Base-by-base conservation (phyloP, 2,113 vertebrate species). In the Campylomormyrus numenius region DNA sequence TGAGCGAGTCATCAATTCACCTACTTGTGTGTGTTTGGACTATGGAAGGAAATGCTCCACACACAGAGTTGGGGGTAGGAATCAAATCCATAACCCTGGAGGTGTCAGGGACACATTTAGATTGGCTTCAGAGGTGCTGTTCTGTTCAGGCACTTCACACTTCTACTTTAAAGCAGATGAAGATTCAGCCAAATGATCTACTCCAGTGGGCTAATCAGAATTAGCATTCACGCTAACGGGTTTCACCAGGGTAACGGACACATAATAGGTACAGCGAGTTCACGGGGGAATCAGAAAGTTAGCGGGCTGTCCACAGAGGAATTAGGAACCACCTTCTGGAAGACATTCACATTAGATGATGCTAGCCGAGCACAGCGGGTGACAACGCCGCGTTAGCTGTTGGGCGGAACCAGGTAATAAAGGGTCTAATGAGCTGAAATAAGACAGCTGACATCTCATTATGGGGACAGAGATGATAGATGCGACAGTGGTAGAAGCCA, bases 391-490 rank as follows among this genome's bases (percentile, higher is more conserved):
- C 31, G 21, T 88, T 66, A 88, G 53, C n/a, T 66, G 27, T 88
- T 24, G 87, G 56, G 53, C 31, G 52, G 52, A 58, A 50, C 31
- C 56, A 35, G 35, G 88, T 53, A 89, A 89, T 42, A 80, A 83
- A 27, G 39, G 74, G 50, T 48, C 31, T 80, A 89, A 89, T 83
- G 70, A 83, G 48, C 31, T 83, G 88, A 70, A 89, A 83, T 83
- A 70, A 89, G 74, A 35, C n/a, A n/a, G 46, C 88, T 52, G 88
- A 83, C 88, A 53, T 53, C 70, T 52, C 88, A 53, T 74, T 83
- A 84, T 31, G 45, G 66, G 42, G 13, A 89, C 70, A n/a, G 48
- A 49, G 31, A 53, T 89, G 88, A 80, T 48, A 74, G 39, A 70
- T 80, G 46, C 31, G 62, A 49, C 0, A n/a, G 74, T 77, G 27